A percentile compares a stretch with the other conserved stretches of the same genome.
Conservation (phyloP, 2,113 vertebrate species). For the Isichthys henryi region DNA sequence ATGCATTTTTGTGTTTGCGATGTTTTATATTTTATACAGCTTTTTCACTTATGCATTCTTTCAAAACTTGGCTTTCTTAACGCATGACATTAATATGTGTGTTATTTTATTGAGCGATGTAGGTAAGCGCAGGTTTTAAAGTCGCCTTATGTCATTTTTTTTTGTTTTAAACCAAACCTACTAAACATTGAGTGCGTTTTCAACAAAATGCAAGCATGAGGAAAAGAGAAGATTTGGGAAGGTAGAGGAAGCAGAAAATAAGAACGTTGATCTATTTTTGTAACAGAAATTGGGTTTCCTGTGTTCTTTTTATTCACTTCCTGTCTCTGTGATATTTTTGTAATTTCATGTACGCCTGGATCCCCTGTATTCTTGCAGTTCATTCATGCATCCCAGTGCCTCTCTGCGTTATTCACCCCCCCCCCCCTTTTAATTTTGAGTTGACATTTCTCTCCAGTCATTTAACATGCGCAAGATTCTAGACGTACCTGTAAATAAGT, state of each 20-base stretch:
- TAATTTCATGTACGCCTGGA: neutral
- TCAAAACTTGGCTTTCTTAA: neutral
- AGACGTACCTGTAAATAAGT: neutral
- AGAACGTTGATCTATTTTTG: conserved; percentile 14
- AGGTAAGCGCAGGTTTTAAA: neutral
- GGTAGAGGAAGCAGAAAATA: neutral
- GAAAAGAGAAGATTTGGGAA: conserved; percentile 7
- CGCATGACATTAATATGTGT: neutral
- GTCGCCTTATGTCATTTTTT: neutral
- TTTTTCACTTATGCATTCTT: neutral
- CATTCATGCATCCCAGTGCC: neutral
- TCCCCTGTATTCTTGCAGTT: neutral
- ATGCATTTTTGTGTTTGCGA: neutral
- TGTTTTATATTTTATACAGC: neutral
- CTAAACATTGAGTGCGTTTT: neutral
- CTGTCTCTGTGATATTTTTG: conserved; percentile 16
- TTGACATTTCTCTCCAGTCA: neutral
- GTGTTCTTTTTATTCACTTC: conserved; percentile 2
- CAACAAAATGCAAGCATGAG: neutral
- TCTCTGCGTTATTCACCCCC: neutral
- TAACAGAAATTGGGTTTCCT: conserved; percentile 20
- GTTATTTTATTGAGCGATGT: neutral
- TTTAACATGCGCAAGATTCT: neutral
- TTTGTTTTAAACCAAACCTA: neutral
- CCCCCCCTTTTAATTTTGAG: neutral